A percentile compares a stretch with the other conserved stretches of the same genome.
Evolutionary conservation across 2,797 vertebrate genomes (phyloP).

Genomic region (Sarcophilus harrisii): DNA sequence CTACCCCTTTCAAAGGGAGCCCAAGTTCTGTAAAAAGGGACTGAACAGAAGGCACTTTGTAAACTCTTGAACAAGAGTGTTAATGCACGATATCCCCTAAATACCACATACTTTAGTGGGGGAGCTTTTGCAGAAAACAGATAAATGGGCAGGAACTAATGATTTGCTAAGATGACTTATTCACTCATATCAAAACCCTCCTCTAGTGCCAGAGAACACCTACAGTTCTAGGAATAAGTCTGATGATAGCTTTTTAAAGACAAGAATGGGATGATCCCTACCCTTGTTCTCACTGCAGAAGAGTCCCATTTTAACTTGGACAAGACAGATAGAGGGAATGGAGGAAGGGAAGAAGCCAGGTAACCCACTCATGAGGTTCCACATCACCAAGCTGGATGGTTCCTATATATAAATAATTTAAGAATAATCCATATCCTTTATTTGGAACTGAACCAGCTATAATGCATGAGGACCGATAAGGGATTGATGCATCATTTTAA

Average conservation of each 20-base stretch:
- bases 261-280: background rate
- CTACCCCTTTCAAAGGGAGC: background rate
- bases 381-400: background rate
- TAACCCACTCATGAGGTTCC: background rate
- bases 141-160: background rate
- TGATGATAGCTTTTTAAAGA: background rate
- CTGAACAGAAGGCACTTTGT: slow-evolving; percentile 5
- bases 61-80: background rate
- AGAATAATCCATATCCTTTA: background rate
- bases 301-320: slow-evolving; percentile 10
- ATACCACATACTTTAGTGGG: background rate
- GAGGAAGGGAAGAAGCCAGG: background rate
- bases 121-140: background rate
- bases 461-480: background rate
- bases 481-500: background rate
- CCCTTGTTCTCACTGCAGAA: background rate
- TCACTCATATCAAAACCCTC: background rate
- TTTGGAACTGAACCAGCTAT: background rate
- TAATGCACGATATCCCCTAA: background rate
- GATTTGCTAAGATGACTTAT: background rate
- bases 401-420: background rate
- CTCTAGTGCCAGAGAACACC: background rate
- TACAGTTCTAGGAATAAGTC: background rate
- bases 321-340: background rate
- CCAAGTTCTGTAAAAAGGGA: slow-evolving; percentile 6